Evolutionary conservation across 2,113 vertebrate genomes (phyloP), one percentile per base, ranked within the genome.

Genomic region (Aphyosemion australe): DNA sequence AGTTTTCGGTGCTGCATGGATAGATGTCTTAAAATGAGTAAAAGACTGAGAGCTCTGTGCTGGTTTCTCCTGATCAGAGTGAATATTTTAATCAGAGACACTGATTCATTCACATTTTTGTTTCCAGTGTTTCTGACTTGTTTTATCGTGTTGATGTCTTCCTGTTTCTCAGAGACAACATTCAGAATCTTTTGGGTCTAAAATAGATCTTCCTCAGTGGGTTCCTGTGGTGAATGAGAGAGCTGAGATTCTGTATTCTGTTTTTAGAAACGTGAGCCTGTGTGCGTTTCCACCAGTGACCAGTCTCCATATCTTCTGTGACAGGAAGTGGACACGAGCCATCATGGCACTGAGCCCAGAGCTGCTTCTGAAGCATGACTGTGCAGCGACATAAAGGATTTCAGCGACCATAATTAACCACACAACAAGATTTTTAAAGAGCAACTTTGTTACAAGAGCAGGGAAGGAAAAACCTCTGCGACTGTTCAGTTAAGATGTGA

Each of bases 281-380:
- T 1, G 64, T 55, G 64, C 46, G 41, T 19, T 18, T 58, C 14
- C 12, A 19, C 60, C 56, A 65, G 52, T 60, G 43, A 19, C 53
- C 43, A 0, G 50, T n/a, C 65, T 16, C 50, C 58, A 15, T 31
- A 18, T 21, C 54, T 16, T 39, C 15, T 45, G 0, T 41, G 51
- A 54, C 65, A 11, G 79, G 34, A 72, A 59, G 16, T 76, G 80
- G 57, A 78, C 41, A 55, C 0, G 0, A 4, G 69, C 69, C 80
- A 56, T 0, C 4, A 12, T 1, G 61, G 72, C 76, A 39, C 32
- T 0, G 10, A 62, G 76, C 77, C 65, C 57, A 55, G 65, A 70
- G 2, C 13, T 43, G 54, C 20, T 20, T 66, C 34, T 63, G 55
- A 56, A 26, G 67, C 45, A 14, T 65, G 41, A 50, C 37, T 39